Base-by-base conservation (phyloP, 2,888 invertebrate species). In the Meta bourneti region DNA sequence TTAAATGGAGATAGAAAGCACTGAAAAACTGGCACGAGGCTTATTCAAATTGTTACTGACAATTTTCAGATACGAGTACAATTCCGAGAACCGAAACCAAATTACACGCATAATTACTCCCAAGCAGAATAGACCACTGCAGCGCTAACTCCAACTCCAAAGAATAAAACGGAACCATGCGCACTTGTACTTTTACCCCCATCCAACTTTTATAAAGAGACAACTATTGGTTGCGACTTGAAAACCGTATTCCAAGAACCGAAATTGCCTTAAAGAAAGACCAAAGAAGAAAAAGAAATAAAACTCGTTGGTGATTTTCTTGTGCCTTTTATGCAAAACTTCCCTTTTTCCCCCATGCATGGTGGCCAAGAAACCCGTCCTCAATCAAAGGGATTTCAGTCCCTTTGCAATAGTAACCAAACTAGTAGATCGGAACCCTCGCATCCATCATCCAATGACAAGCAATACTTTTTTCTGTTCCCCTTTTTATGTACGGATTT, bases 371-470 rank as follows among this genome's bases (percentile, higher is more conserved):
- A 75, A 75, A 82, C 71, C 71, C 72, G 71, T 72, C 52, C 72
- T 51, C 71, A 82, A 72, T 72, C 71, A 19, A 19, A 49, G 8
- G 70, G 52, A 71, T 1, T 11, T 19, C 6, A 51, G 8, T 49
- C 72, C 54, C 19, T 52, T 20, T 6, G 19, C 51, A 7, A 70
- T 71, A 82, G 82, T 72, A 48, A 75, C 75, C 82, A 82, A 82
- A 84, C 52, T 9, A n/a, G 84, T 84, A 75, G 84, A 84, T 48
- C 61, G 11, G 54, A 75, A 48, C 48, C 75, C 75, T 61, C 51
- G 7, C 84, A 84, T 84, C 84, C 20, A 84, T 84, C 84, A 84
- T 75, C 54, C 84, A 84, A 84, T 75, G 84, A 84, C 84, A 84
- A 9, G 52, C 16, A 9, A 74, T n/a, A 34, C 9, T 71, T 84